Evolutionary conservation across 2,888 invertebrate genomes (phyloP).

Genomic region (Synanthedon andrenaeformis): DNA sequence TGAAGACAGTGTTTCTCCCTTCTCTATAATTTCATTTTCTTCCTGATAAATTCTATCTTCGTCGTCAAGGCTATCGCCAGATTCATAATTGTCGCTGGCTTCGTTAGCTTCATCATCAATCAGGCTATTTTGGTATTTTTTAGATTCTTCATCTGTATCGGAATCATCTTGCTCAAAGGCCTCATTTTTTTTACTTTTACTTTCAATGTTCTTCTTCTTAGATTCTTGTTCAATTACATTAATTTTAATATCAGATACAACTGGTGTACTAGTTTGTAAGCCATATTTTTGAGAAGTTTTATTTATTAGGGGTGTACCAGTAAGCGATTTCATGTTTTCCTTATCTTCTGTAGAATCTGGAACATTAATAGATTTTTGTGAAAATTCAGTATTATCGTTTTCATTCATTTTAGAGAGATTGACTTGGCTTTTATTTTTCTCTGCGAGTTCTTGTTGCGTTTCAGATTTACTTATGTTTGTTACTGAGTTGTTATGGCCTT

Average conservation of each 20-base stretch:
- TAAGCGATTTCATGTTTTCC: slow-evolving; percentile 25
- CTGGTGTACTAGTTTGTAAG: slow-evolving; percentile 38
- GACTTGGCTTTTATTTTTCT: background rate
- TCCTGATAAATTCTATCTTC: slow-evolving; percentile 56
- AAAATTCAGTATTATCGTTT: slow-evolving; percentile 18
- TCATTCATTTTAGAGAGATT: background rate
- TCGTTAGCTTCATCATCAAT: slow-evolving; percentile 49
- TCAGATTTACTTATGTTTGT: slow-evolving; percentile 9
- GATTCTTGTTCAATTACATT: background rate
- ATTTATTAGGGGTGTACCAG: slow-evolving; percentile 51
- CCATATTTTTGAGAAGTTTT: slow-evolving; percentile 30
- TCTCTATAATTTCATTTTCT: slow-evolving; percentile 59
- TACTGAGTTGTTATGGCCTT: background rate
- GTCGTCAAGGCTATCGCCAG: slow-evolving; percentile 61
- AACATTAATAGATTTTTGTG: slow-evolving; percentile 28
- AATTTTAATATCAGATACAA: slow-evolving; percentile 9
- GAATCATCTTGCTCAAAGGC: slow-evolving; percentile 9
- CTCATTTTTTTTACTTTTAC: slow-evolving; percentile 14
- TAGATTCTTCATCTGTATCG: slow-evolving; percentile 12
- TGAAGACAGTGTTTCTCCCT: slow-evolving; percentile 65
- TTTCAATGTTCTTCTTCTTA: background rate
- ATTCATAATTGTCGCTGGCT: slow-evolving; percentile 52
- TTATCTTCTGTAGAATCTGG: slow-evolving; percentile 22
- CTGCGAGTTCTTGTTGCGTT: slow-evolving; percentile 12
- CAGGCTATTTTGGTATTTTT: slow-evolving; percentile 21